These are phyloP conservation scores for Molanna angustata DNA, from an alignment of 2,888 invertebrate species.

Conservation along the genomic window DNA sequence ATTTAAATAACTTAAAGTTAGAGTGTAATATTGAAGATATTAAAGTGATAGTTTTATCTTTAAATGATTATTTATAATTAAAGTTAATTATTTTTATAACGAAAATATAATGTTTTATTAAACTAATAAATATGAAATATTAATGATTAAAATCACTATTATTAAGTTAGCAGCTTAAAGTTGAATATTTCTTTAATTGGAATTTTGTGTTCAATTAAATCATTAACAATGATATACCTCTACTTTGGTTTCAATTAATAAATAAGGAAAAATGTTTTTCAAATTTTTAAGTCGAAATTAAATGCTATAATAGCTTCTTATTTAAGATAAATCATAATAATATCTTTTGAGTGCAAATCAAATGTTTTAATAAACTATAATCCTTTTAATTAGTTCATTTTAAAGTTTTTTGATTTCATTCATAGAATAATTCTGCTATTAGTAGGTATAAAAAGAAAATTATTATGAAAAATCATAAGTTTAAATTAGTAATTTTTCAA, in stretches of 20 bases:
- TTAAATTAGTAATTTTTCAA: slow-evolving; percentile 39
- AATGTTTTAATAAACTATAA: slow-evolving; percentile 49
- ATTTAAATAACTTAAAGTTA: slow-evolving; percentile 46
- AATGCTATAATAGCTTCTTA: slow-evolving; percentile 45
- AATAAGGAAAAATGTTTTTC: slow-evolving; percentile 36
- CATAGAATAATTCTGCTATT: slow-evolving; percentile 52
- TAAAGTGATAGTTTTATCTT: slow-evolving; percentile 38
- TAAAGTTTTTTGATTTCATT: slow-evolving; percentile 61
- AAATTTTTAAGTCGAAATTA: slow-evolving; percentile 55
- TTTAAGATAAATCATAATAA: slow-evolving; percentile 34
- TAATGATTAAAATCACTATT: slow-evolving; percentile 49
- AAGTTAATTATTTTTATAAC: slow-evolving; percentile 56
- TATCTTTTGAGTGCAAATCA: slow-evolving; percentile 51
- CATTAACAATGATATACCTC: slow-evolving; percentile 14
- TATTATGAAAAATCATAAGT: slow-evolving; percentile 37
- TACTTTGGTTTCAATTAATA: slow-evolving; percentile 53
- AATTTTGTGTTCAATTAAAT: slow-evolving; percentile 36
- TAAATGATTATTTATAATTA: slow-evolving; percentile 35
- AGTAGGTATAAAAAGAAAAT: slow-evolving; percentile 52
- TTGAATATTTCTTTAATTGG: no score
- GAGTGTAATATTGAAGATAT: slow-evolving; percentile 50
- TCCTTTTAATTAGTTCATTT: slow-evolving; percentile 48
- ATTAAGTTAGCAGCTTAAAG: slow-evolving; percentile 64
- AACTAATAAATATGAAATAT: slow-evolving; percentile 58
- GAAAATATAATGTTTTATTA: slow-evolving; percentile 65